Evolutionary conservation across 2,113 vertebrate genomes (phyloP).

Genomic region (Grammomys surdaster): DNA sequence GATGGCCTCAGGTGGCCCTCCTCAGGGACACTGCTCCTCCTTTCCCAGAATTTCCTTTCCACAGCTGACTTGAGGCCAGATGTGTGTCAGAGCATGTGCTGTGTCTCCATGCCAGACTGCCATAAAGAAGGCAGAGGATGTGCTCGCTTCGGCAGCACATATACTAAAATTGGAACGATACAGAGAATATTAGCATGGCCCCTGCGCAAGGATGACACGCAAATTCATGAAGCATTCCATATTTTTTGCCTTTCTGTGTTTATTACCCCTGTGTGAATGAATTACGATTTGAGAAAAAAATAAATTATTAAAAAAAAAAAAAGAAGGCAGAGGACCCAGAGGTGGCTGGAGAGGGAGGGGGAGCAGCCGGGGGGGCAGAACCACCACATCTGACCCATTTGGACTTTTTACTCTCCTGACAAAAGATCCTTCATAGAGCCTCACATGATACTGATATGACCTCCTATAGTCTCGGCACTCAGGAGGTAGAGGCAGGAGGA

Average conservation of each 20-base stretch:
- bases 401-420: background rate
- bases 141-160: too few species aligned
- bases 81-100: background rate
- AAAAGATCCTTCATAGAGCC: background rate
- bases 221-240: too few species aligned
- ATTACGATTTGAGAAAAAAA: too few species aligned
- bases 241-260: too few species aligned
- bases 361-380: background rate
- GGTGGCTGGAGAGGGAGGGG: background rate
- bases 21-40: background rate
- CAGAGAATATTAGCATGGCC: too few species aligned
- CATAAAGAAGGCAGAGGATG: too few species aligned
- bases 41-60: constrained; percentile 33
- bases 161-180: too few species aligned
- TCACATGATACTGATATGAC: too few species aligned
- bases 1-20: background rate
- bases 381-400: fast-evolving
- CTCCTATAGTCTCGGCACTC: background rate
- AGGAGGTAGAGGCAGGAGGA: background rate
- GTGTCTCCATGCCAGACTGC: background rate
- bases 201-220: too few species aligned
- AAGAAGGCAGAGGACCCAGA: background rate
- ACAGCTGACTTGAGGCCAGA: constrained; percentile 12
- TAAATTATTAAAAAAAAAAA: too few species aligned
- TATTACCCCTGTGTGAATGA: too few species aligned